Evolutionary conservation across 2,888 invertebrate species (phyloP).

Genomic region (Ectobius pallidus): DNA sequence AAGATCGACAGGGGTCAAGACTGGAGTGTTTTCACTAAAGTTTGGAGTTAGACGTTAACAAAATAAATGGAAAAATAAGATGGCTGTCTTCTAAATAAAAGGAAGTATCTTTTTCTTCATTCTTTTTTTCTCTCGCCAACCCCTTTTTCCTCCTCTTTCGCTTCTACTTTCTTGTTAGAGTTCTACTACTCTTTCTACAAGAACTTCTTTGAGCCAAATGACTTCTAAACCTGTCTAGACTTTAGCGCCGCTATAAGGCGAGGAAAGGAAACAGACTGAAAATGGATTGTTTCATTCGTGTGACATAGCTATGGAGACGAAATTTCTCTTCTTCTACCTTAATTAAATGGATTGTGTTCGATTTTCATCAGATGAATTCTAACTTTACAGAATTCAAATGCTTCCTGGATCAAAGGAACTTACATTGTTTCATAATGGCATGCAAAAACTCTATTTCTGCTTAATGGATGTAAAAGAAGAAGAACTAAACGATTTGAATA

Average conservation of each 20-base stretch:
- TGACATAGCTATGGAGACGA: background rate
- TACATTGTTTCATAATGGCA: background rate
- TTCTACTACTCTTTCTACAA: background rate
- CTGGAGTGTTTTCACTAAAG: conserved; percentile 9
- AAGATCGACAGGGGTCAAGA: conserved; percentile 12
- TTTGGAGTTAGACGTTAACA: conserved; percentile 11
- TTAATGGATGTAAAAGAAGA: no score
- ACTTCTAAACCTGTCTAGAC: conserved; percentile 10
- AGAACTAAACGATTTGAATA: no score
- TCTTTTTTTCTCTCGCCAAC: background rate
- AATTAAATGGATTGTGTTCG: conserved; percentile 13
- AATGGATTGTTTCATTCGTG: conserved; percentile 10
- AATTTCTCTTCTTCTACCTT: background rate
- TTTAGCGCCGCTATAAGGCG: background rate
- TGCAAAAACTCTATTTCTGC: background rate
- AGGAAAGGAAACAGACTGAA: background rate
- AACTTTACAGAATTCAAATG: background rate
- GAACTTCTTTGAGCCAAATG: conserved; percentile 16
- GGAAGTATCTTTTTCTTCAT: conserved; percentile 19
- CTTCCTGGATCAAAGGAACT: background rate
- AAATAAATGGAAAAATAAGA: conserved; percentile 32
- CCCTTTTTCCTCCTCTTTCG: background rate
- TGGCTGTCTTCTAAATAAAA: conserved; percentile 27
- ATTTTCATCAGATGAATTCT: background rate
- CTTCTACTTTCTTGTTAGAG: conserved; percentile 16